phyloP scores from a whole-genome alignment of 2,888 invertebrate species.

The Fragum fragum region DNA sequence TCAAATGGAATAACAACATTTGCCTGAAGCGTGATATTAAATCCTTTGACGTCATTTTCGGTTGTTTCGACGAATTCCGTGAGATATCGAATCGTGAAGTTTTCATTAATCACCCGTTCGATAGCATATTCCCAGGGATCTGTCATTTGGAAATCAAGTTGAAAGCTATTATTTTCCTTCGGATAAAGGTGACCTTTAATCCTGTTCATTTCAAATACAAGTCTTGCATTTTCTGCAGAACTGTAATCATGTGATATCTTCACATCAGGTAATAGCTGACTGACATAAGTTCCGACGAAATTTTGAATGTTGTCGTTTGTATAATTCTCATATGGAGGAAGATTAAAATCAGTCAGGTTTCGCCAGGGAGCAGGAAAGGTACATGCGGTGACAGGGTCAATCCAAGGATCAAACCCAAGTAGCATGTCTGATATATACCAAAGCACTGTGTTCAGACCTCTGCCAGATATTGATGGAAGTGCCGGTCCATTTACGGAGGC shows the following conservation, averaged over 20 bases:
- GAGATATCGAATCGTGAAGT: conserved; percentile 14
- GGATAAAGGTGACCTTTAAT: conserved; percentile 53
- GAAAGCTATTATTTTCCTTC: background rate
- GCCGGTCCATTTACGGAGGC: conserved; percentile 58
- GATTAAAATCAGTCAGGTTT: background rate
- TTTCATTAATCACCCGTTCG: conserved; percentile 31
- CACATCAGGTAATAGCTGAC: conserved; percentile 52
- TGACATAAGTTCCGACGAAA: conserved; percentile 54
- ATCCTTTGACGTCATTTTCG: conserved; percentile 2
- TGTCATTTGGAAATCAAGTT: conserved; percentile 44
- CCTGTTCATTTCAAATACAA: conserved; percentile 52
- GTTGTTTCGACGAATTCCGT: background rate
- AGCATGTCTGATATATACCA: conserved; percentile 50
- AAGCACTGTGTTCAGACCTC: conserved; percentile 42
- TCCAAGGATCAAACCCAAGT: conserved; percentile 53
- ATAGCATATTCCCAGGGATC: conserved; percentile 63
- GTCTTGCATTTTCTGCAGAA: background rate
- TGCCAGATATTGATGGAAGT: conserved; percentile 7
- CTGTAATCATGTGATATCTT: conserved; percentile 3
- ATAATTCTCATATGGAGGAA: background rate
- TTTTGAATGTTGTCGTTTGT: conserved; percentile 36
- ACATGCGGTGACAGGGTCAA: conserved; percentile 47
- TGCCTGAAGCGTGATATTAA: background rate
- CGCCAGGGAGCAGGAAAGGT: conserved; percentile 59
- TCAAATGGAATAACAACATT: background rate